Evolutionary conservation across 1,140 invertebrate species (phyloP).

Genomic region (Rhizoglyphus robini): DNA sequence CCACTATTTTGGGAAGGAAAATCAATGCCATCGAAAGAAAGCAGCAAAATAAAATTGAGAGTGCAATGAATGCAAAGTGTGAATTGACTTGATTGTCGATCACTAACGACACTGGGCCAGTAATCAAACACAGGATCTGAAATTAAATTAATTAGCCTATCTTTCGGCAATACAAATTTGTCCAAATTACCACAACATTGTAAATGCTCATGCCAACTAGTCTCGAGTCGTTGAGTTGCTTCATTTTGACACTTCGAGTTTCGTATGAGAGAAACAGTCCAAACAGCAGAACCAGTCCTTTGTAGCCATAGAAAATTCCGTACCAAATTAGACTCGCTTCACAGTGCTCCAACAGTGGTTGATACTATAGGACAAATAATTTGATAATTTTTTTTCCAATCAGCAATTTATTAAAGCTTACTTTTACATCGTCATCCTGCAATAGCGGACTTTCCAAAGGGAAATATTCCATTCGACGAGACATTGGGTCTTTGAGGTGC

Average conservation of each 20-base stretch:
- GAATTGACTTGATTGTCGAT: conserved; percentile 93
- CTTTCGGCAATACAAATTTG: too few species aligned
- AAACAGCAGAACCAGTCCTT: conserved; percentile 87
- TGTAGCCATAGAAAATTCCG: conserved; percentile 84
- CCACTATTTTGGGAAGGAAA: conserved; percentile 76
- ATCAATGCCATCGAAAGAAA: conserved; percentile 93
- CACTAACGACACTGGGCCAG: conserved; percentile 82
- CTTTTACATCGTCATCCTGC: conserved; percentile 72
- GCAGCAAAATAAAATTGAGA: conserved; percentile 90
- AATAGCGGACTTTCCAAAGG: conserved; percentile 63
- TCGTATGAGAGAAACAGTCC: conserved; percentile 95
- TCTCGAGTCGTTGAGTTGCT: conserved; percentile 63
- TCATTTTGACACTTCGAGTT: conserved; percentile 80
- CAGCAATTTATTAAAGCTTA: background rate
- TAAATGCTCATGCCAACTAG: conserved; percentile 99
- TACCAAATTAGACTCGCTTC: conserved; percentile 90
- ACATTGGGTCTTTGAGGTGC: conserved; percentile 82
- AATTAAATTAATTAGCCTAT: conserved; percentile 18
- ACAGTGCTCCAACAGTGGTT: conserved; percentile 88
- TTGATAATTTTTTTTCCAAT: background rate
- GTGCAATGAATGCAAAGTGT: conserved; percentile 87
- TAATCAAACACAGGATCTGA: conserved; percentile 77
- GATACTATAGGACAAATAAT: conserved; percentile 38
- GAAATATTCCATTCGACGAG: conserved; percentile 63
- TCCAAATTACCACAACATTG: conserved; percentile 72